These are phyloP conservation scores for Pelochelys cantorii DNA, from an alignment of 2,797 vertebrate species.

Conservation along the genomic window DNA sequence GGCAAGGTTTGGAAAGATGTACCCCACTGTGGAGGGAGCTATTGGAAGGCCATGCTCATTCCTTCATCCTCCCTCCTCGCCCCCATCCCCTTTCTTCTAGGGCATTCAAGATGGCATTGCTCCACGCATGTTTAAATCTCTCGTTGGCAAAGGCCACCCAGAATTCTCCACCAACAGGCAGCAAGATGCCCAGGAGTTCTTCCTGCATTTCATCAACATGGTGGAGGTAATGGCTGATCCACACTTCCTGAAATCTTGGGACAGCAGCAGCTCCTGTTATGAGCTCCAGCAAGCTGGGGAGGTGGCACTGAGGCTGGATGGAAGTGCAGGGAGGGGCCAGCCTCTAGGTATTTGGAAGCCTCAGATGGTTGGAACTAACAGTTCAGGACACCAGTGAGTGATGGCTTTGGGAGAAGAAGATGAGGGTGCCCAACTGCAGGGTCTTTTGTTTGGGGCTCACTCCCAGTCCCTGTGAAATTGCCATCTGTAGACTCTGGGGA, in stretches of 20 bases:
- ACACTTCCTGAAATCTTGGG: not conserved
- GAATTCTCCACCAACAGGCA: constrained; percentile 99
- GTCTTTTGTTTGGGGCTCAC: not conserved
- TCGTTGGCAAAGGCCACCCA: constrained; percentile 95
- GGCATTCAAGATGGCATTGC: constrained; percentile 95
- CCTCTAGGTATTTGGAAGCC: not conserved
- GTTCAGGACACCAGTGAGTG: not conserved
- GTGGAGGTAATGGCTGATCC: constrained; percentile 89
- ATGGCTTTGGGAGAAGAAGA: not conserved
- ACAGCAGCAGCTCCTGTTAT: not conserved
- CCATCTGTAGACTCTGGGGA: not conserved
- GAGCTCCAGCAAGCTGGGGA: not conserved
- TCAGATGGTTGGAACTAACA: not conserved
- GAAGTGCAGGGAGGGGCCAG: not conserved
- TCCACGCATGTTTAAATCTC: constrained; percentile 97
- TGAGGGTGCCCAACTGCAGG: not conserved
- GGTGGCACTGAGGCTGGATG: accelerated
- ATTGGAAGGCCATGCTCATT: not conserved
- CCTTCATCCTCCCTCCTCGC: not conserved
- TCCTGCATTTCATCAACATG: constrained; percentile 99
- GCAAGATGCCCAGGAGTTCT: constrained; percentile 98
- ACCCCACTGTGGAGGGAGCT: accelerated
- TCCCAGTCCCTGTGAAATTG: not conserved
- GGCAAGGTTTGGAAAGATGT: not conserved
- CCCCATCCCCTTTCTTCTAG: constrained; percentile 76